Evolutionary conservation across 2,113 vertebrate genomes (phyloP).

Genomic region (Mesitornis unicolor): DNA sequence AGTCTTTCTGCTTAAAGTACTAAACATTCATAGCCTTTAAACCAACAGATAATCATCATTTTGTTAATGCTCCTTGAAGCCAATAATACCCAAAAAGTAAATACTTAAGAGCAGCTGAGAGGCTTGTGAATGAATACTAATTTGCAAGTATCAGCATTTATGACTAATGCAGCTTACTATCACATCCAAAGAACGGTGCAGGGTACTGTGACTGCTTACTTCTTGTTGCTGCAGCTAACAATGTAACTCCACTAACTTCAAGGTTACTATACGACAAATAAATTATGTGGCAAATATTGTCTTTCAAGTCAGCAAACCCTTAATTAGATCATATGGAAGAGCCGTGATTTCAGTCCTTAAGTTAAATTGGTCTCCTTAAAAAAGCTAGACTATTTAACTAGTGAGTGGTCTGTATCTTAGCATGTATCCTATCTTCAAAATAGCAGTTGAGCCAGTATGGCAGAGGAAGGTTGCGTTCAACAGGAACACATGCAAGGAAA

Average conservation of each 20-base stretch:
- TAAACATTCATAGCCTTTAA: conserved; percentile 22
- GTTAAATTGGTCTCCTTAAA: not conserved
- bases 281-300: not conserved
- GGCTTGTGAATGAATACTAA: not conserved
- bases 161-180: not conserved
- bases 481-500: not conserved
- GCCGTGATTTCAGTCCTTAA: not conserved
- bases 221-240: not conserved
- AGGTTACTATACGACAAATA: not conserved
- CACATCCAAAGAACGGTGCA: not conserved
- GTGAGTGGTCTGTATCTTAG: not conserved
- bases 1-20: not conserved
- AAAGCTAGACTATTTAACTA: not conserved
- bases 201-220: not conserved
- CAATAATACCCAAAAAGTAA: conserved; percentile 10
- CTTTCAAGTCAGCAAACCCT: not conserved
- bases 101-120: conserved; percentile 1
- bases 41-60: not conserved
- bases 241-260: not conserved
- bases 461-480: not conserved
- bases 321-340: not conserved
- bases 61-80: not conserved
- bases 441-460: not conserved
- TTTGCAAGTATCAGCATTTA: not conserved
- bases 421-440: not conserved